Percentiles rank a stretch among this genome's conserved stretches.
These are phyloP conservation scores for Odontamblyopus lacepedii DNA, from an alignment of 2,797 vertebrate species.

Conservation along the genomic window DNA sequence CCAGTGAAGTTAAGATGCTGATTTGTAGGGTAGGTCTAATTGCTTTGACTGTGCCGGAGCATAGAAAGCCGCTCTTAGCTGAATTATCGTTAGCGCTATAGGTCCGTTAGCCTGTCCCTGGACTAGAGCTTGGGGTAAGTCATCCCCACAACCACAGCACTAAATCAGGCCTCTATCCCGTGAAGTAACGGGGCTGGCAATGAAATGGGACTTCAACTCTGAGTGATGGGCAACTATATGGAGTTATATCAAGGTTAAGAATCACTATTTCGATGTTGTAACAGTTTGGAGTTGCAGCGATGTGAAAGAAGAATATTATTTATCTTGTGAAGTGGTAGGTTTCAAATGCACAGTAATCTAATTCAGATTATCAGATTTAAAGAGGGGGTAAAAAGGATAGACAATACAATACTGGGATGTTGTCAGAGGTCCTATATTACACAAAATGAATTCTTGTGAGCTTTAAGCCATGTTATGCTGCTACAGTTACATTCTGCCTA, in stretches of 20 bases:
- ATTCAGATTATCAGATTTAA: too few species aligned
- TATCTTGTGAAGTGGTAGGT: too few species aligned
- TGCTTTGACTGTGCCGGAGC: slow-evolving; percentile 42
- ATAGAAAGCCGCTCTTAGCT: slow-evolving; percentile 39
- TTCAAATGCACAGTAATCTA: too few species aligned
- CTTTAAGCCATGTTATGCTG: too few species aligned
- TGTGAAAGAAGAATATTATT: too few species aligned
- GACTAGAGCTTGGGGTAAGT: slow-evolving; percentile 42
- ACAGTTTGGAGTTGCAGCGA: too few species aligned
- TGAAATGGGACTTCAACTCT: neutral
- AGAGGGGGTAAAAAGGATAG: too few species aligned
- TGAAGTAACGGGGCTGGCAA: slow-evolving; percentile 24
- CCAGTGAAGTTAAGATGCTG: slow-evolving; percentile 50
- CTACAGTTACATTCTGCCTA: too few species aligned
- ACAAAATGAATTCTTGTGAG: too few species aligned
- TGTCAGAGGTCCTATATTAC: too few species aligned
- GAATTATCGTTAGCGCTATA: slow-evolving; percentile 49
- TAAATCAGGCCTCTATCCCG: slow-evolving; percentile 55
- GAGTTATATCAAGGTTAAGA: neutral
- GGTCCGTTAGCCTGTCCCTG: slow-evolving; percentile 36
- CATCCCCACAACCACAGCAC: slow-evolving; percentile 28
- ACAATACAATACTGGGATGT: too few species aligned
- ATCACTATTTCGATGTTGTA: neutral
- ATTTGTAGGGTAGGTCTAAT: slow-evolving; percentile 57
- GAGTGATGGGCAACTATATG: neutral